Evolutionary conservation across 2,797 vertebrate species (phyloP).

Genomic region (Muraenolepis orangiensis): DNA sequence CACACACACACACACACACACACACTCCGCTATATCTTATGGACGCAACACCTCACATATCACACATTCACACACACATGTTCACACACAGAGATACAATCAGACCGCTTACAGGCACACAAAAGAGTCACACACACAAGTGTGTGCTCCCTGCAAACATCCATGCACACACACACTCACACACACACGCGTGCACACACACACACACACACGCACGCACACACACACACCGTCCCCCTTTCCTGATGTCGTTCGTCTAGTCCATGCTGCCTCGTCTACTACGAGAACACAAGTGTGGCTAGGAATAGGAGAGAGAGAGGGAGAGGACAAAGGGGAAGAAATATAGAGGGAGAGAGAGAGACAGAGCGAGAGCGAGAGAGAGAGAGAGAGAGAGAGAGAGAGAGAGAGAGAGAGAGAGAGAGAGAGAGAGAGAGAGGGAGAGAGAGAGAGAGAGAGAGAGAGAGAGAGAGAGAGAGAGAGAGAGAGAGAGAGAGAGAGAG

Average conservation of each 20-base stretch:
- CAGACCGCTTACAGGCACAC: conserved; percentile 18
- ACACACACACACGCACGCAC: conserved; percentile 19
- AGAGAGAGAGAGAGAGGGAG: conserved; percentile 2
- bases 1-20: not conserved
- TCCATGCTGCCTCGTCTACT: conserved; percentile 38
- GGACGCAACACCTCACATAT: not conserved
- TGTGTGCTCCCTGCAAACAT: not conserved
- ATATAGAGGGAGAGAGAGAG: not conserved
- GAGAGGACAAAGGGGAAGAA: not conserved
- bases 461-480: not conserved
- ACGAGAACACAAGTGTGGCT: conserved; percentile 48
- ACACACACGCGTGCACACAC: conserved; percentile 22
- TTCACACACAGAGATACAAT: not conserved
- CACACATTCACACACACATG: not conserved
- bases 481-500: not conserved
- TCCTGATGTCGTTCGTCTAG: conserved; percentile 6
- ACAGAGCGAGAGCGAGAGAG: conserved; percentile 4
- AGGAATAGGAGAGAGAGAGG: not conserved
- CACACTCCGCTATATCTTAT: not conserved
- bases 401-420: conserved; percentile 2
- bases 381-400: not conserved
- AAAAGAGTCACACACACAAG: conserved; percentile 37
- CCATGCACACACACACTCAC: conserved; percentile 7
- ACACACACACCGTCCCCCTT: not conserved
- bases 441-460: not conserved